Base-by-base conservation (phyloP, 2,888 invertebrate genomes). In the Amblyjoppa fuscipennis region DNA sequence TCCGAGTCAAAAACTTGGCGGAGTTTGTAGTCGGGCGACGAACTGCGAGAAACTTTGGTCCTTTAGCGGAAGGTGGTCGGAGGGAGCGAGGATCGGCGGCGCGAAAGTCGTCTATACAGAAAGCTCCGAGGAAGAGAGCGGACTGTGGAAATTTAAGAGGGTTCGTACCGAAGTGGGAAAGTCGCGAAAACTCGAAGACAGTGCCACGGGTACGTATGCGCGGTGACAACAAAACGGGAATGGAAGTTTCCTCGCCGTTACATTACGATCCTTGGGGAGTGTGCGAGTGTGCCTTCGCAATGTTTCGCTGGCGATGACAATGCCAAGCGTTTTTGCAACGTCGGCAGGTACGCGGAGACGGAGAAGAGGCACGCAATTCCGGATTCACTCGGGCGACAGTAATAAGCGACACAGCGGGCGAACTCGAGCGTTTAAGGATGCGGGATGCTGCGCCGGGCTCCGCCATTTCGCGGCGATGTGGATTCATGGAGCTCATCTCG, bases 131-230 rank as follows among this genome's bases (percentile, higher is more conserved):
- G 34, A 34, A 78, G 45, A 49, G 59, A 13, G 20, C 56, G 71
- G 51, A 9, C 80, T 76, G 68, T 77, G 71, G 59, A 84, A 84
- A 80, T 80, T 84, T 80, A 71, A 61, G 70, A 71, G 71, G 49
- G 25, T 76, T 80, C 41, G 41, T 80, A 31, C 49, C 45, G 59
- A 68, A 76, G 84, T 76, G 70, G 59, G 38, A 84, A 84, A 81
- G 66, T 71, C 71, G 51, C 31, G 13, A 71, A 56, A 75, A 75
- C 75, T 71, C 56, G 70, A 70, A 45, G 25, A 70, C 68, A 53
- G 56, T 28, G 38, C 81, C 34, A 11, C 2, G 9, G 66, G 16
- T 45, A 75, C 49, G 11, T 49, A 25, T 69, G 28, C 7, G 28
- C 45, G n/a, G 56, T 20, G 45, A 69, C 56, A 69, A 59, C 41